Evolutionary conservation across 1,140 invertebrate species (phyloP), one percentile per base, ranked within the genome.

Genomic region (Aculops lycopersici): DNA sequence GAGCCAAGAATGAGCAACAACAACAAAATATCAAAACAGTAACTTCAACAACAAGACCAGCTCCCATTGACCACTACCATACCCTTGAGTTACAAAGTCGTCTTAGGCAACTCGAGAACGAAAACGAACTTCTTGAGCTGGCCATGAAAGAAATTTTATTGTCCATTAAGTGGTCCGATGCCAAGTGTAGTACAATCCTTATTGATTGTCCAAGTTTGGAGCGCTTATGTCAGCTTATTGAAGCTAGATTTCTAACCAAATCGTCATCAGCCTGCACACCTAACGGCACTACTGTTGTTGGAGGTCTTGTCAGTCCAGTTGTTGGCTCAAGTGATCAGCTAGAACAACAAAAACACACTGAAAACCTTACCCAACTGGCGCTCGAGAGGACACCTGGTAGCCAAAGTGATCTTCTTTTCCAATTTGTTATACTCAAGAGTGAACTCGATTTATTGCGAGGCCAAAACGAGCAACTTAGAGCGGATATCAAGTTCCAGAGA

Each of bases 141-240:
- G 45, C 39, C 35, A 47, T 47, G 45, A 47, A 47, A 35, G 45
- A 47, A 36, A 47, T 47, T 24, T 21, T 47, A 15, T 19, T 42
- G 14, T 37, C 40, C 4, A 4, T 47, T 21, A 36, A 35, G 19
- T 24, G 36, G 13, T 16, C 21, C 5, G 43, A 47, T 21, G n/a
- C 37, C 13, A 37, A 37, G 16, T 19, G 20, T 18, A 43, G 44
- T 42, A 31, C 24, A 31, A 35, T 47, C 4, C 15, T 45, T n/a
- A 46, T 47, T n/a, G 45, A 47, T 20, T 47, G 45, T 47, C 45
- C 45, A 16, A 45, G 40, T 42, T 35, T 47, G 13, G 45, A 47
- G 36, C 20, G 40, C 17, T 17, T 47, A 12, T 46, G 45, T 35
- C 14, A 17, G 8, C 17, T 45, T 12, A 18, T 47, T 3, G 45